Evolutionary conservation across 2,113 vertebrate genomes (phyloP).

Genomic region (Sclerurus mexicanus): DNA sequence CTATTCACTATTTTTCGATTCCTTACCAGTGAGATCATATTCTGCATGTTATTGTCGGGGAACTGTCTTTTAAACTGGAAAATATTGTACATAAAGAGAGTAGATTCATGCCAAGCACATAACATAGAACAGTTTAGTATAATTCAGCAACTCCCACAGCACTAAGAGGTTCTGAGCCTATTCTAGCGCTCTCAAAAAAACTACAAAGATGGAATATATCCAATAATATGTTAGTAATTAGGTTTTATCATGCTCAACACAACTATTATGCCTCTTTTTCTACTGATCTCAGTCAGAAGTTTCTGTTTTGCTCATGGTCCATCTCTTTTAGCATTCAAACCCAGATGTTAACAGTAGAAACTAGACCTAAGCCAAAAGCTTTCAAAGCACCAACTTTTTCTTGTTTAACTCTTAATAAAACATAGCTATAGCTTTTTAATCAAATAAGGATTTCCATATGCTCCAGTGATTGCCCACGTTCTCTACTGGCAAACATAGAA

Average conservation of each 20-base stretch:
- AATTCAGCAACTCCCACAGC: not conserved
- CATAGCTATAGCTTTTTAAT: not conserved
- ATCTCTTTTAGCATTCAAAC: not conserved
- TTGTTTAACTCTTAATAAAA: not conserved
- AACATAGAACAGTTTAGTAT: not conserved
- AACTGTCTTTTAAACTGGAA: not conserved
- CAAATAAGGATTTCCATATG: not conserved
- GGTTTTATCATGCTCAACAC: not conserved
- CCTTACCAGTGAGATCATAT: not conserved
- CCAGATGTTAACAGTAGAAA: not conserved
- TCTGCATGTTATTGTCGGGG: not conserved
- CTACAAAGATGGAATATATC: not conserved
- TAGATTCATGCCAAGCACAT: not conserved
- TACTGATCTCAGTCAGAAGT: not conserved
- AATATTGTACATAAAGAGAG: accelerated
- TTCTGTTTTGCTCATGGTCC: not conserved
- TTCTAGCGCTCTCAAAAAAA: not conserved
- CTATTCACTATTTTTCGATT: not conserved
- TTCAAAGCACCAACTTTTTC: not conserved
- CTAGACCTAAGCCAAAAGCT: not conserved
- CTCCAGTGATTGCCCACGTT: not conserved
- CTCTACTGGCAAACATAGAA: not conserved
- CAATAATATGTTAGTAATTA: not conserved
- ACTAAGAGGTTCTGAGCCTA: not conserved
- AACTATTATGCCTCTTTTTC: not conserved